Evolutionary conservation across 2,888 invertebrate species (phyloP).

Genomic region (Caenorhabditis sp.): DNA sequence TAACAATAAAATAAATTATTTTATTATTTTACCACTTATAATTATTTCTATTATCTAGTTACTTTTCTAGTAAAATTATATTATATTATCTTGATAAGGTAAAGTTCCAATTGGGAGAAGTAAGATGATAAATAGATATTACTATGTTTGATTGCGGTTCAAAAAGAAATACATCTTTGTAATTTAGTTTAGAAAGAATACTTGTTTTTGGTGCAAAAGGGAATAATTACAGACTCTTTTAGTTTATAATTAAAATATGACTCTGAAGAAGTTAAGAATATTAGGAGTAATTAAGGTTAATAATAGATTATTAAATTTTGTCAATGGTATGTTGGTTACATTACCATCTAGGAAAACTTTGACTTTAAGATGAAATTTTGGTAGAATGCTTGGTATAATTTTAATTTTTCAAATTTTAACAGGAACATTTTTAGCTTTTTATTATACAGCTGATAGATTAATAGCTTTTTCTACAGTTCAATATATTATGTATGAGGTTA

Average conservation of each 20-base stretch:
- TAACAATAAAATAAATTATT: conserved; percentile 46
- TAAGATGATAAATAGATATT: conserved; percentile 53
- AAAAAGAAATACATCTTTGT: conserved; percentile 51
- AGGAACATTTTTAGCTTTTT: conserved; percentile 71
- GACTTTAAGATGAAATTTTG: conserved; percentile 70
- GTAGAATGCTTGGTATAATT: conserved; percentile 71
- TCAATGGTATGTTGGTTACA: conserved; percentile 48
- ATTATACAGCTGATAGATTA: conserved; percentile 67
- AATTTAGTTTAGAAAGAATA: conserved; percentile 55
- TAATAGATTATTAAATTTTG: conserved; percentile 54
- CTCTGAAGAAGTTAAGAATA: conserved; percentile 59
- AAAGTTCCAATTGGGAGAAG: conserved; percentile 46
- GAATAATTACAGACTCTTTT: conserved; percentile 49
- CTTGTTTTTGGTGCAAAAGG: conserved; percentile 56
- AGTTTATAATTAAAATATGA: conserved; percentile 58
- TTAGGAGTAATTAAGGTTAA: conserved; percentile 50
- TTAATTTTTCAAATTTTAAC: conserved; percentile 70
- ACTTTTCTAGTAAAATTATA: conserved; percentile 48
- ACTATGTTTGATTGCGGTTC: conserved; percentile 55
- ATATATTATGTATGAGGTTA: conserved; percentile 70
- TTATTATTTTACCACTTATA: conserved; percentile 37
- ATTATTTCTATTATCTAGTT: conserved; percentile 46
- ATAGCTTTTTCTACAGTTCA: conserved; percentile 70
- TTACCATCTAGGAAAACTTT: conserved; percentile 54
- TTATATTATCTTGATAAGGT: conserved; percentile 58